phyloP scores from a whole-genome alignment of 2,797 vertebrate species.

The Gadopsis marmoratus region DNA sequence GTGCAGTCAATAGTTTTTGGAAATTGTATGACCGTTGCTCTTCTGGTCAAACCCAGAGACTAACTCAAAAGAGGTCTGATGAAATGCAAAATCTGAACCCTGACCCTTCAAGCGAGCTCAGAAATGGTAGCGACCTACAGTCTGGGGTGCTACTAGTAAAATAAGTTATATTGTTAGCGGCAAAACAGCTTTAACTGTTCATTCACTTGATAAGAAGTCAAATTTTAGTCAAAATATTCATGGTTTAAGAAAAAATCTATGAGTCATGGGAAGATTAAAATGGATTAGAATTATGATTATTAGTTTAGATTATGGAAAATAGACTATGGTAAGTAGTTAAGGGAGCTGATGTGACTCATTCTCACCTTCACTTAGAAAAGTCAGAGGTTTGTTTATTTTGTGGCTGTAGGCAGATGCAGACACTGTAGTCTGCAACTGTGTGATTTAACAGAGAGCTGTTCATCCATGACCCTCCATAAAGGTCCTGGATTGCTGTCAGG shows the following conservation, averaged over 20 bases:
- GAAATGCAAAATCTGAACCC: background rate
- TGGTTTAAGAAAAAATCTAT: background rate
- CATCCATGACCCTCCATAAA: background rate
- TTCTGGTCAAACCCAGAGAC: background rate
- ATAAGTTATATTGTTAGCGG: background rate
- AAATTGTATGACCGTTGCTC: background rate
- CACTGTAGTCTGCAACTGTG: background rate
- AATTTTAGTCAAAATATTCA: background rate
- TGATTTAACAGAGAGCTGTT: background rate
- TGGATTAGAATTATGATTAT: too few relatives aligned
- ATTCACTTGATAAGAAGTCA: background rate
- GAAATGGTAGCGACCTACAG: background rate
- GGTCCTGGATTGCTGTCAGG: background rate
- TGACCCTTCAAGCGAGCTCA: background rate
- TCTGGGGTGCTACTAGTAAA: background rate
- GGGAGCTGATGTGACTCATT: slow-evolving; percentile 7
- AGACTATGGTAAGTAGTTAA: background rate
- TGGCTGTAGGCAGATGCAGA: background rate
- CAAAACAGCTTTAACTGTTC: background rate
- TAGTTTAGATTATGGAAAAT: too few relatives aligned
- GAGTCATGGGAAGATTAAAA: background rate
- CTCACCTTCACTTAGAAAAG: slow-evolving; percentile 14
- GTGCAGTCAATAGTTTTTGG: background rate
- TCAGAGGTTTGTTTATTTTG: slow-evolving; percentile 9
- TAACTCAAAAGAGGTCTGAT: background rate